Percentiles rank a stretch among this genome's conserved stretches.
Evolutionary conservation across 2,888 invertebrate genomes (phyloP).

Genomic region (Busseola fusca): DNA sequence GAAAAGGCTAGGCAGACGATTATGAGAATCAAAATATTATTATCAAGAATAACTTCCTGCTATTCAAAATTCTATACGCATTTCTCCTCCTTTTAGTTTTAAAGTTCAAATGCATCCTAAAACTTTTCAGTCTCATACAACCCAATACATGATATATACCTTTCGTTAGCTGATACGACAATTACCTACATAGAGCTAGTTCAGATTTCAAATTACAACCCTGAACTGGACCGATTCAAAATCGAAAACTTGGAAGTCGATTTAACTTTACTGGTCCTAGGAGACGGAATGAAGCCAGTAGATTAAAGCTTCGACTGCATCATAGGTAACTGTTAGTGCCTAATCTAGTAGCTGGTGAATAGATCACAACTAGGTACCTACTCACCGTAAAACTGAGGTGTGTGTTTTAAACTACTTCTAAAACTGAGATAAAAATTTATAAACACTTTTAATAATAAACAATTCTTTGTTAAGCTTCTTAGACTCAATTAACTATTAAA

Average conservation of each 20-base stretch:
- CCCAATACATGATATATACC: not conserved
- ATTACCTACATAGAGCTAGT: conserved; percentile 6
- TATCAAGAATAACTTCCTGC: not conserved
- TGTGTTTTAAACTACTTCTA: not conserved
- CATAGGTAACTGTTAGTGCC: conserved; percentile 6
- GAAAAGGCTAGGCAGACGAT: too few relatives aligned
- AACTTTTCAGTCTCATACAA: not conserved
- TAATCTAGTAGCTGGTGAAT: not conserved
- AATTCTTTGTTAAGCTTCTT: not conserved
- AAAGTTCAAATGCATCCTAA: not conserved
- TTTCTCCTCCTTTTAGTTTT: not conserved
- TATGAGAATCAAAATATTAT: too few relatives aligned
- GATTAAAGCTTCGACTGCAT: conserved; percentile 3
- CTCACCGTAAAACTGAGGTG: not conserved
- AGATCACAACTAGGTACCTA: not conserved
- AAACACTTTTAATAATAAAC: not conserved
- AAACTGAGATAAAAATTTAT: not conserved
- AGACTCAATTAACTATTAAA: not conserved
- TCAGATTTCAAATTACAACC: conserved; percentile 47
- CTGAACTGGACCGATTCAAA: conserved; percentile 47
- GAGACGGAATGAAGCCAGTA: conserved; percentile 33
- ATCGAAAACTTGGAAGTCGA: conserved; percentile 50
- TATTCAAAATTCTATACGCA: not conserved
- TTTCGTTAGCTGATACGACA: conserved; percentile 1
- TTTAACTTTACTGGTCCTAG: conserved; percentile 49